phyloP scores from a whole-genome alignment of 2,888 invertebrate genomes.

The Hirudinaria manillensis region DNA sequence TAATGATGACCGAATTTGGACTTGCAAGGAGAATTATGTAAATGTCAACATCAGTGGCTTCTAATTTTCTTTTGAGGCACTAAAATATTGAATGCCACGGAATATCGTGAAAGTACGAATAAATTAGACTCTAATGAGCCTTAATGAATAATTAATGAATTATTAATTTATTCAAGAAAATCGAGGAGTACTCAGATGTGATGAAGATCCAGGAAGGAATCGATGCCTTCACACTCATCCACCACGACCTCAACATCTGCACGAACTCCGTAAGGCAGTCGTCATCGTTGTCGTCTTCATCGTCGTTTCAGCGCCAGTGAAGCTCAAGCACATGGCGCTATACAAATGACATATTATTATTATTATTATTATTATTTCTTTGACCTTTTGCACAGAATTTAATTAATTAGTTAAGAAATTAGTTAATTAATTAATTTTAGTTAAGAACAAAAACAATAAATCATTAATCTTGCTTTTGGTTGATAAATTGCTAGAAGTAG shows the following conservation, averaged over 20 bases:
- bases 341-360: too few relatives aligned
- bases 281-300: neutral
- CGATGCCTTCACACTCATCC: constrained; percentile 13
- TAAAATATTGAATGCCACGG: too few relatives aligned
- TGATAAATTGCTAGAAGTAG: too few relatives aligned
- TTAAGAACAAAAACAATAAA: neutral
- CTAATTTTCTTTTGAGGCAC: neutral
- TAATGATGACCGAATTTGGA: constrained; percentile 2
- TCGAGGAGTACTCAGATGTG: constrained; percentile 62
- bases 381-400: neutral
- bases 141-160: too few relatives aligned
- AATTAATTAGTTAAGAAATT: neutral
- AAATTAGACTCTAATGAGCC: too few relatives aligned
- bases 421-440: neutral
- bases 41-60: neutral
- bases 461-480: neutral
- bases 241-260: constrained; percentile 25
- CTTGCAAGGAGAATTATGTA: neutral
- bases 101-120: too few relatives aligned
- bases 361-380: neutral
- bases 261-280: constrained; percentile 71
- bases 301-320: too few relatives aligned
- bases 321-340: too few relatives aligned
- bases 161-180: constrained; percentile 8
- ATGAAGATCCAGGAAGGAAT: constrained; percentile 36